Conservation (phyloP, 2,888 invertebrate genomes). For the Hyposoter dolosus region DNA sequence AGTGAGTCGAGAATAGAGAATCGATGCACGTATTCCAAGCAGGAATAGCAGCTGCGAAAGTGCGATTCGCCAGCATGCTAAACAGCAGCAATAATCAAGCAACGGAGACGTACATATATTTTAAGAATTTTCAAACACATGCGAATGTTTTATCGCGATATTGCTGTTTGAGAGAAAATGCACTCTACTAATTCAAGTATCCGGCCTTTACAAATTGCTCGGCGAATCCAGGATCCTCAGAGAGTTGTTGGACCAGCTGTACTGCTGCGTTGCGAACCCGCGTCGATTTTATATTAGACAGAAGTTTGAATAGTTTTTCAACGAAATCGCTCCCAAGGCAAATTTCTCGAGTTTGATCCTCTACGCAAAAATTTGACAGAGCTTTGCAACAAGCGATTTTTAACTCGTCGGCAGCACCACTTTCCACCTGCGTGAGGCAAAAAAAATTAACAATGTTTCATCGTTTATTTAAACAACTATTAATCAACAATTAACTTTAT, state of each 20-base stretch:
- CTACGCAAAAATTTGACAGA: slow-evolving; percentile 73
- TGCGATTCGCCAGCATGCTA: slow-evolving; percentile 86
- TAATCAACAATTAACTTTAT: no score
- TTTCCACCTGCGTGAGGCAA: slow-evolving; percentile 58
- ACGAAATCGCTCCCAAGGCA: slow-evolving; percentile 70
- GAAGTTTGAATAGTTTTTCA: slow-evolving; percentile 71
- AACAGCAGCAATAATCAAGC: neutral
- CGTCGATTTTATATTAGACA: slow-evolving; percentile 71
- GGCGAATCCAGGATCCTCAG: slow-evolving; percentile 72
- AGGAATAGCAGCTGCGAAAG: slow-evolving; percentile 83
- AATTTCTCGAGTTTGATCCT: slow-evolving; percentile 69
- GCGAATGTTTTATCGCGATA: neutral
- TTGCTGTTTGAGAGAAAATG: slow-evolving; percentile 3
- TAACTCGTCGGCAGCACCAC: slow-evolving; percentile 71
- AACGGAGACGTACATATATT: neutral
- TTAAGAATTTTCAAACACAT: neutral
- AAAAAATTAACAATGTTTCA: neutral
- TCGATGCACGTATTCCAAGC: slow-evolving; percentile 88
- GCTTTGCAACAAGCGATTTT: slow-evolving; percentile 76
- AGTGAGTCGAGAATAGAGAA: slow-evolving; percentile 87
- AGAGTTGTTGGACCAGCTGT: slow-evolving; percentile 75
- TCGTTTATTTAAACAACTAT: neutral
- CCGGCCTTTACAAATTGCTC: slow-evolving; percentile 74
- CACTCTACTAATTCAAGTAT: slow-evolving; percentile 76
- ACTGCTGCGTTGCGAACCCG: slow-evolving; percentile 75